A percentile compares a stretch with the other conserved stretches of the same genome.
These are phyloP conservation scores for Brachionus sp. DNA, from an alignment of 1,140 invertebrate genomes.

Conservation along the genomic window DNA sequence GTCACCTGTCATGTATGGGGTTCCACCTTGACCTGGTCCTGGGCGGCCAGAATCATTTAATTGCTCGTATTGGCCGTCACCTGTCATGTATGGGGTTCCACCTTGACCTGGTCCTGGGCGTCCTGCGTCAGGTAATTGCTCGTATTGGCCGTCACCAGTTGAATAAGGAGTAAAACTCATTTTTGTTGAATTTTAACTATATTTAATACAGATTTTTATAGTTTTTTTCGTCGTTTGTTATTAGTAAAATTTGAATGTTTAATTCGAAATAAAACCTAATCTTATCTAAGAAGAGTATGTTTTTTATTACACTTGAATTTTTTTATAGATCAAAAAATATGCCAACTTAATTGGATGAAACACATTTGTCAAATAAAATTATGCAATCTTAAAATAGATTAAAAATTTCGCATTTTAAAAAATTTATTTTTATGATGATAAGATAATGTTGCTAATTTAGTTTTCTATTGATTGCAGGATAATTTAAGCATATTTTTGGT, in stretches of 20 bases:
- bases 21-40: not conserved
- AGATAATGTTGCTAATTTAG: not conserved
- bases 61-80: constrained; percentile 17
- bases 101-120: not conserved
- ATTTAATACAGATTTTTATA: not conserved
- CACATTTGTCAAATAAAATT: not conserved
- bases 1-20: not conserved
- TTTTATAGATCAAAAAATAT: not conserved
- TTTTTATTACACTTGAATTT: not conserved
- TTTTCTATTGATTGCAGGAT: not conserved
- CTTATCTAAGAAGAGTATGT: not conserved
- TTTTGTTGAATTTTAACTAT: not conserved
- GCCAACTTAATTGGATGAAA: not conserved
- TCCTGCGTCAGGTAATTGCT: not conserved
- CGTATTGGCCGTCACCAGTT: not conserved
- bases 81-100: not conserved
- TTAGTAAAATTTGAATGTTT: not conserved
- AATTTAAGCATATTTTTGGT: not conserved
- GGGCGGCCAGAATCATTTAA: not conserved
- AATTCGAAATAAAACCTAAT: not conserved
- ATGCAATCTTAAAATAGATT: not conserved
- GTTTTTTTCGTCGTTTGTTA: not conserved
- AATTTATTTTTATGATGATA: not conserved
- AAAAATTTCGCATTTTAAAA: not conserved
- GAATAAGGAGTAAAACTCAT: constrained; percentile 3